phyloP scores from a whole-genome alignment of 2,888 invertebrate genomes.

The Hololepta plana region DNA sequence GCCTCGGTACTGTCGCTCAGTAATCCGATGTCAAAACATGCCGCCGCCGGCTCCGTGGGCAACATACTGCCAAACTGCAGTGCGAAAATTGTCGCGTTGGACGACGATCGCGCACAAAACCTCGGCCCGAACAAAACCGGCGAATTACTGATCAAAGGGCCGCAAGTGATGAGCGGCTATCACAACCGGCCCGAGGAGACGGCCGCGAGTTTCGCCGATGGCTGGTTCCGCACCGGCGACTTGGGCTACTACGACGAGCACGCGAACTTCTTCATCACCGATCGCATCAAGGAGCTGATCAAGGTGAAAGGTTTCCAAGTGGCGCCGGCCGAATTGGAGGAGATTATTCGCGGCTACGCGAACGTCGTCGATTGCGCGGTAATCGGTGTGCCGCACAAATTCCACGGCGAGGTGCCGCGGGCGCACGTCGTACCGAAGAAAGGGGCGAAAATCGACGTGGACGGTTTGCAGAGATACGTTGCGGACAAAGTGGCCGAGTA shows the following conservation, averaged over 20 bases:
- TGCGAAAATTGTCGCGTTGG: slow-evolving; percentile 9
- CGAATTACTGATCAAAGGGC: slow-evolving; percentile 57
- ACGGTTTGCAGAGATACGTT: slow-evolving; percentile 40
- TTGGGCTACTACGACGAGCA: slow-evolving; percentile 36
- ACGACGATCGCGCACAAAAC: slow-evolving; percentile 4
- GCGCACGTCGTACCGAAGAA: slow-evolving; percentile 45
- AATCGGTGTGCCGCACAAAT: slow-evolving; percentile 48
- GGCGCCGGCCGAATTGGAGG: slow-evolving; percentile 72
- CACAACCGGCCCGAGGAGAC: slow-evolving; percentile 58
- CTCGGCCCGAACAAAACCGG: slow-evolving; percentile 33
- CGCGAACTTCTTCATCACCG: slow-evolving; percentile 48
- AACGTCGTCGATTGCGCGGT: slow-evolving; percentile 64
- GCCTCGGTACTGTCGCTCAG: slow-evolving; percentile 30
- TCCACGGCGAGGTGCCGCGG: slow-evolving; percentile 52
- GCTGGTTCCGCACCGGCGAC: slow-evolving; percentile 62
- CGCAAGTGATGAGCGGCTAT: slow-evolving; percentile 71
- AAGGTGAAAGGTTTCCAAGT: slow-evolving; percentile 60
- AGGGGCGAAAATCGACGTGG: slow-evolving; percentile 24
- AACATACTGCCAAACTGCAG: slow-evolving; percentile 7
- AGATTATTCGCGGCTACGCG: slow-evolving; percentile 47
- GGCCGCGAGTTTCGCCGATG: slow-evolving; percentile 42
- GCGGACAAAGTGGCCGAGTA: slow-evolving; percentile 50
- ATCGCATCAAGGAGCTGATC: slow-evolving; percentile 67
- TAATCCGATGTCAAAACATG: neutral
- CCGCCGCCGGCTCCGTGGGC: slow-evolving; percentile 6